phyloP scores from a whole-genome alignment of 2,113 vertebrate species.

The Eretmodus cyanostictus region DNA sequence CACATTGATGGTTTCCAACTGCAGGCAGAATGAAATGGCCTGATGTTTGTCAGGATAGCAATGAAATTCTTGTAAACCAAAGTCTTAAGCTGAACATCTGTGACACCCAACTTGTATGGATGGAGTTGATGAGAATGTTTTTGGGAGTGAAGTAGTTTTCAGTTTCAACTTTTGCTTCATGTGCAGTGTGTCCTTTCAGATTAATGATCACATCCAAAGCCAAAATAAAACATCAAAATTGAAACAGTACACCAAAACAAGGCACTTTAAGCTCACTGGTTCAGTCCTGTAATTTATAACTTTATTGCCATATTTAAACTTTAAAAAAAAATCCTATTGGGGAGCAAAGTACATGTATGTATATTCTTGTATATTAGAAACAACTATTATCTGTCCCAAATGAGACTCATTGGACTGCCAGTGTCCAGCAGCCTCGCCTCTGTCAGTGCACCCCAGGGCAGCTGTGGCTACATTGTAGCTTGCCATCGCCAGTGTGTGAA shows the following conservation, averaged over 20 bases:
- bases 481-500: no score
- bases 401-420: background rate
- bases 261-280: background rate
- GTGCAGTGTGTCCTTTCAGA: background rate
- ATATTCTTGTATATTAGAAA: background rate
- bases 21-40: background rate
- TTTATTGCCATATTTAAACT: background rate
- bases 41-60: background rate
- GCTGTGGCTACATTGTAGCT: no score
- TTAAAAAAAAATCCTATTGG: rapidly evolving
- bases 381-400: background rate
- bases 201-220: background rate
- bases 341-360: background rate
- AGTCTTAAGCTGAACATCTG: background rate
- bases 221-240: background rate
- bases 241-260: background rate
- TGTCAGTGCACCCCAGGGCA: no score
- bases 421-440: no score
- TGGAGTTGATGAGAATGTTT: background rate
- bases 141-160: background rate
- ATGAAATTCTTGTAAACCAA: background rate
- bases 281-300: background rate
- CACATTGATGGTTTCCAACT: background rate
- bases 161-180: background rate
- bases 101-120: background rate